A percentile compares a stretch with the other conserved stretches of the same genome.
These are phyloP conservation scores for Uria lomvia DNA, from an alignment of 2,113 vertebrate genomes.

Conservation along the genomic window DNA sequence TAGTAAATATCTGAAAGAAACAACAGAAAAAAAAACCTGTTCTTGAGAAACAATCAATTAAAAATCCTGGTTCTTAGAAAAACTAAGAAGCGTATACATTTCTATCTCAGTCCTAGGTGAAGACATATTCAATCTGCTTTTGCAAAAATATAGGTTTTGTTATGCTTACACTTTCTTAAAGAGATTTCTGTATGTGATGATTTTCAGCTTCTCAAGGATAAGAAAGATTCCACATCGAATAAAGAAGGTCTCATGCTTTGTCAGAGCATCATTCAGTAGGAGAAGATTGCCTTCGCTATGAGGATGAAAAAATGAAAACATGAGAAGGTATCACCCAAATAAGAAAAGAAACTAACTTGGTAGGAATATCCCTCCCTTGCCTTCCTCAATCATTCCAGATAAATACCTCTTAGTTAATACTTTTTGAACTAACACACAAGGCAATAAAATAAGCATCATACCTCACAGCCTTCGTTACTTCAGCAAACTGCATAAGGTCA, in stretches of 20 bases:
- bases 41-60: neutral
- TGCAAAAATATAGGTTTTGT: neutral
- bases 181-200: slow-evolving; percentile 97
- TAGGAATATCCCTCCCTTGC: neutral
- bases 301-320: neutral
- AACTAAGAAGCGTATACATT: neutral
- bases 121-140: neutral
- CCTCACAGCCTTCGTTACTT: slow-evolving; percentile 94
- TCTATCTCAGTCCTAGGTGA: neutral
- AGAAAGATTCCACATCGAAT: slow-evolving; percentile 98
- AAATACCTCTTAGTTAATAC: neutral
- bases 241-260: slow-evolving; percentile 94
- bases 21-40: neutral
- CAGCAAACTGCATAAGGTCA: slow-evolving; percentile 94
- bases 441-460: slow-evolving; percentile 46
- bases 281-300: slow-evolving; percentile 93
- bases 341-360: neutral
- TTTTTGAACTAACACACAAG: neutral
- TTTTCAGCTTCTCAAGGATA: slow-evolving; percentile 96
- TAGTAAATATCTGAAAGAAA: slow-evolving; percentile 82
- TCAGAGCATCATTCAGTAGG: slow-evolving; percentile 87
- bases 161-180: slow-evolving; percentile 96
- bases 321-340: neutral
- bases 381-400: neutral
- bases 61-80: neutral